Conservation (phyloP, 2,113 vertebrate genomes). For the Neolamprologus ventralis region DNA sequence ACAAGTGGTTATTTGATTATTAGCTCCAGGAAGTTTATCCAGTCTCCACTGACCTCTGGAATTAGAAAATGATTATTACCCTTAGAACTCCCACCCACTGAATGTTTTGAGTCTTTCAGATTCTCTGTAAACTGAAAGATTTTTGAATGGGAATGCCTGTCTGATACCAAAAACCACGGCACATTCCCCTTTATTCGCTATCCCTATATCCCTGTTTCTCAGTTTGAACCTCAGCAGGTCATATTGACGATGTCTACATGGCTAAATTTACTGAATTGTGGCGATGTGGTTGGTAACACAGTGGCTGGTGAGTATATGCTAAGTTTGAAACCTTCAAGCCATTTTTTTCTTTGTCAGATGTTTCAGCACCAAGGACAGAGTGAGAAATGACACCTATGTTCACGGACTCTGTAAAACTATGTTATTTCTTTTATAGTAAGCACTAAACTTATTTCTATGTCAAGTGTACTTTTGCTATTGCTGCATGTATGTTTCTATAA, state of each 20-base stretch:
- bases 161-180: not conserved
- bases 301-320: not conserved
- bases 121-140: not conserved
- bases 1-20: not conserved
- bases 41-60: not conserved
- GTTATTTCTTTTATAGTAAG: not conserved
- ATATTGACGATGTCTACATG: no score
- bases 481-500: not conserved
- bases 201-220: not conserved
- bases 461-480: not conserved
- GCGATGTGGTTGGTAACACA: not conserved
- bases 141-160: not conserved
- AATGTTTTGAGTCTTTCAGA: not conserved
- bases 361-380: not conserved
- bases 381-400: not conserved
- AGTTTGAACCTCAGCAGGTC: not conserved
- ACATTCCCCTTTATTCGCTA: not conserved
- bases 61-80: not conserved
- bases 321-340: not conserved
- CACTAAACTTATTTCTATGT: not conserved
- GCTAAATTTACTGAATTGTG: not conserved
- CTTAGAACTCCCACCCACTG: not conserved
- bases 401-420: not conserved
- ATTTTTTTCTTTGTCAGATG: not conserved
- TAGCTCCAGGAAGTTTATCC: fast-evolving